Percentiles rank a stretch among this genome's conserved stretches.
Evolutionary conservation across 1,140 invertebrate species (phyloP).

Genomic region (Drosophila watanabei): DNA sequence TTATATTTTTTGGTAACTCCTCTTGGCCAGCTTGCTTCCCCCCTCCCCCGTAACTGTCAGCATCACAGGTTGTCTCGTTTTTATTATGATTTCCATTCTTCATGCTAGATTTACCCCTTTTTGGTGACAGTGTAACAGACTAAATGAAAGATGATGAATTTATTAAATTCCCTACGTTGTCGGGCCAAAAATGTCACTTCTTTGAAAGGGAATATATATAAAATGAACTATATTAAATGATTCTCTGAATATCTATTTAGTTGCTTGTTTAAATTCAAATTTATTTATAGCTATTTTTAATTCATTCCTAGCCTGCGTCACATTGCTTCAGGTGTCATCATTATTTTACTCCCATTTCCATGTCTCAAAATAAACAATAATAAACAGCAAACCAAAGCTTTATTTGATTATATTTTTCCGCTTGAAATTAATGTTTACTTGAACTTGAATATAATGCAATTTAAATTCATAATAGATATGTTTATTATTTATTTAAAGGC

Average conservation of each 20-base stretch:
- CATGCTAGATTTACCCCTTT: constrained; percentile 31
- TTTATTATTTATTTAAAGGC: background rate
- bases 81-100: constrained; percentile 47
- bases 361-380: background rate
- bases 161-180: constrained; percentile 67
- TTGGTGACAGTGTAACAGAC: constrained; percentile 55
- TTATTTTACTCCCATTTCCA: background rate
- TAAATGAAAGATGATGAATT: constrained; percentile 83
- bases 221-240: background rate
- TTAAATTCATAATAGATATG: background rate
- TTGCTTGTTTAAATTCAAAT: background rate
- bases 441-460: background rate
- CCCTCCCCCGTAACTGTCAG: background rate
- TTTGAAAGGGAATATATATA: background rate
- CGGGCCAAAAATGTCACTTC: constrained; percentile 1
- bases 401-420: background rate
- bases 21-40: constrained; percentile 11
- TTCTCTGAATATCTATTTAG: background rate
- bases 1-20: constrained; percentile 36
- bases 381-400: background rate
- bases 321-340: background rate
- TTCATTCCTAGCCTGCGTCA: background rate
- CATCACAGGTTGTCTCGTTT: constrained; percentile 31
- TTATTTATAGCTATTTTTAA: background rate
- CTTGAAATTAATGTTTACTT: background rate